Base-by-base conservation (phyloP, 2,113 vertebrate species). In the Tetraodon nigroviridis region DNA sequence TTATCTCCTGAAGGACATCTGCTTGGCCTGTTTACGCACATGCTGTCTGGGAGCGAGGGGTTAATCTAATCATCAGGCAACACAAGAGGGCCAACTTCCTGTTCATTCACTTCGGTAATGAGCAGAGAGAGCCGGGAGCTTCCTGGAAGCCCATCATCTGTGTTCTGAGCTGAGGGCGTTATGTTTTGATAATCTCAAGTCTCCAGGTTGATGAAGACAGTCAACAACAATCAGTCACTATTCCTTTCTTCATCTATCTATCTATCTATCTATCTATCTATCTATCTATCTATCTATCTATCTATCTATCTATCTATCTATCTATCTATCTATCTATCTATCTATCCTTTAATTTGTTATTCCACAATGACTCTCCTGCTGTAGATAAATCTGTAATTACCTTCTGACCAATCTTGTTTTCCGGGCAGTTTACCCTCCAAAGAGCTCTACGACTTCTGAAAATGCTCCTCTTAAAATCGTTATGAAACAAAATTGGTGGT, bases 1-100 rank as follows among this genome's bases (percentile, higher is more conserved):
- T 85, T 92, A 92, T 92, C 91, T 90, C 73, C 77, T 79, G 62
- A 85, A 87, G 88, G 87, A 91, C 91, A 92, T 92, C 90, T 87
- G 85, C 1, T 80, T 76, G 75, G 78, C 6, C 59, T 71, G 87
- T 91, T 85, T 83, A 83, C 79, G 79, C 68, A 80, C 77, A 58
- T 64, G 67, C 71, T 72, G 55, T 86, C 83, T 62, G 40, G 67
- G 80, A 77, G 82, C 81, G 69, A 83, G 83, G 89, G 83, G 79
- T 89, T 85, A 90, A 90, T 88, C 82, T 82, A 90, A 83, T 89
- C 88, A 85, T 76, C 87, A 90, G 84, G 84, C 82, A 70, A 82
- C 71, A 85, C 80, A 90, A 90, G 89, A 79, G 79, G 73, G 78
- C 78, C 59, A 72, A 85, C 86, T 91, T 93, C 88, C 91, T 90